Conservation (phyloP, 2,797 vertebrate species). For the Lacerta agilis region DNA sequence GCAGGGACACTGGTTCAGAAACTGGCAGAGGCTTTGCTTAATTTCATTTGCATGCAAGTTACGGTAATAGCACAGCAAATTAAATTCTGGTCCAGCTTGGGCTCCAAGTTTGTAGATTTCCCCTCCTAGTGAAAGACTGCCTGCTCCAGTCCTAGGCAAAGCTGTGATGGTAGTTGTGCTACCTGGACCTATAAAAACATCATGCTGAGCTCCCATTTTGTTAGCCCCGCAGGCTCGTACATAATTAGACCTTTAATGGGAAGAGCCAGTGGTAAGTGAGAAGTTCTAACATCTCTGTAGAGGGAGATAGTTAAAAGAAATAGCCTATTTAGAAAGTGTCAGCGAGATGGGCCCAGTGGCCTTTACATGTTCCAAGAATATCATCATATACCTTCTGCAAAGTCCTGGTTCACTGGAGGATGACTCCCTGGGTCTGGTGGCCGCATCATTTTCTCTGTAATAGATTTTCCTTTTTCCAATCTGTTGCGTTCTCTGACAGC, state of each 20-base stretch:
- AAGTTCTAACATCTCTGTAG: conserved; percentile 34
- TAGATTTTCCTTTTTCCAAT: conserved; percentile 29
- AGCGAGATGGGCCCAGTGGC: conserved; percentile 19
- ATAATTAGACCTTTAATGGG: conserved; percentile 34
- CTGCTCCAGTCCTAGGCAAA: background rate
- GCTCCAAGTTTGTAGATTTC: background rate
- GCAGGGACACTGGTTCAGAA: conserved; percentile 1
- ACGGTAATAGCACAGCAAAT: background rate
- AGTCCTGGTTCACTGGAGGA: conserved; percentile 45
- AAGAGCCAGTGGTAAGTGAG: conserved; percentile 18
- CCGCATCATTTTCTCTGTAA: conserved; percentile 45
- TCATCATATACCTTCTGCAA: conserved; percentile 40
- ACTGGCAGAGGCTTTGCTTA: background rate
- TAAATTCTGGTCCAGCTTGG: background rate
- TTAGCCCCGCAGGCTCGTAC: conserved; percentile 27
- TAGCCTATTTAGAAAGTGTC: conserved; percentile 21
- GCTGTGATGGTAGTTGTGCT: background rate
- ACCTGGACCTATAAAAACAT: conserved; percentile 30
- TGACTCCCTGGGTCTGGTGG: conserved; percentile 34
- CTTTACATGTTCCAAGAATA: conserved; percentile 53
- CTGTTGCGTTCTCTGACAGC: conserved; percentile 44
- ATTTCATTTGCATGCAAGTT: conserved; percentile 4
- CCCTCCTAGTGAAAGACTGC: background rate
- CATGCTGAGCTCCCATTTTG: conserved; percentile 38
- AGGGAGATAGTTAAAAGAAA: conserved; percentile 25